Percentiles rank a stretch among this genome's conserved stretches.
These are phyloP conservation scores for Balearica regulorum DNA, from an alignment of 2,797 vertebrate genomes.

Conservation along the genomic window DNA sequence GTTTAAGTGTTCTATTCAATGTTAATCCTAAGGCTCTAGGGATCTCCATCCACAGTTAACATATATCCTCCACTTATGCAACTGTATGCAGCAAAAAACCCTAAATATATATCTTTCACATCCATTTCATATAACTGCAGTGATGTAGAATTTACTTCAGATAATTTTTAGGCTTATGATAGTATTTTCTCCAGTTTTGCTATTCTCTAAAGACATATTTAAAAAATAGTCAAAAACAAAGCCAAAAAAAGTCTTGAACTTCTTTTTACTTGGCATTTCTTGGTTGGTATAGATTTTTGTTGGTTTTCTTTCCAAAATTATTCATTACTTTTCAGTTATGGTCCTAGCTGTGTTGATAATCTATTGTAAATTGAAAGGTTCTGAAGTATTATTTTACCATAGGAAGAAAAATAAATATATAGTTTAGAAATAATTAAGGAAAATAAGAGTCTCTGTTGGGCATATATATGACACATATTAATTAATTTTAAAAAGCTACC, in stretches of 20 bases:
- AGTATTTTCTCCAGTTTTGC: background rate
- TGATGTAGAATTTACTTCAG: background rate
- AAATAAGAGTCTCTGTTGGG: background rate
- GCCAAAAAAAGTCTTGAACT: background rate
- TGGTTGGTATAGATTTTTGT: background rate
- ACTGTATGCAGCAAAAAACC: background rate
- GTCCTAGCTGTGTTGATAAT: background rate
- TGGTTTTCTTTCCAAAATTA: background rate
- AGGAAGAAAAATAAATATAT: rapidly evolving
- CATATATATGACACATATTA: background rate
- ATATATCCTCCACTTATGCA: background rate
- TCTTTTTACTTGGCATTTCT: background rate
- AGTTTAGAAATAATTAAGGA: background rate
- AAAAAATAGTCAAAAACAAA: background rate
- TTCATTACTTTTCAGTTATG: background rate
- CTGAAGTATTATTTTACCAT: background rate
- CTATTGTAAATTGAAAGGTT: background rate
- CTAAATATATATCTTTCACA: background rate
- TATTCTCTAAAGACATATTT: background rate
- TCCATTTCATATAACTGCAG: background rate
- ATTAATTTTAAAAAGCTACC: background rate
- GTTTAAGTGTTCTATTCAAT: background rate
- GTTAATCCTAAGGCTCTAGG: background rate
- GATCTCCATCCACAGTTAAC: background rate
- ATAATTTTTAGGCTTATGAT: background rate